Evolutionary conservation across 2,888 invertebrate species (phyloP), one percentile per base, ranked within the genome.

Genomic region (Drosophila trichaetosa): DNA sequence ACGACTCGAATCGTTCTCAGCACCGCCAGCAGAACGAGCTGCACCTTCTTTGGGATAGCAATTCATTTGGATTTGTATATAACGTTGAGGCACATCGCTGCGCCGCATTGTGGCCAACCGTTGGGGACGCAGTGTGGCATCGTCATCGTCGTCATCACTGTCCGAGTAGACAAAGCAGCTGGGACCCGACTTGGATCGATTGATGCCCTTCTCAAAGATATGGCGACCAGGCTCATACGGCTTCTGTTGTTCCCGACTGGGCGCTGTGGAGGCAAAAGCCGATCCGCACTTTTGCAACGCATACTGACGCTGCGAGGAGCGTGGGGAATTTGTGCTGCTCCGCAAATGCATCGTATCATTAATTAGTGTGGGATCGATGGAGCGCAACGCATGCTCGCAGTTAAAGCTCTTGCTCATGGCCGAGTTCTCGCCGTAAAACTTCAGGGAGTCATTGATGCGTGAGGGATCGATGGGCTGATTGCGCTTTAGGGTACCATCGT

Each of bases 391-490:
- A 61, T 92, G 90, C 74, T 93, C 93, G 70, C 93, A 93, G 76
- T 92, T 93, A 64, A 92, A 92, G 82, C 93, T 93, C 80, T 93
- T 93, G 80, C 93, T 94, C 93, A 93, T 93, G 16, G 87, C 91
- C 38, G 92, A 92, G 63, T 93, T 93, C 56, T 92, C 92, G 52
- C 93, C 93, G 64, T 94, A 94, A 4, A 94, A 81, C 70, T 94
- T 94, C 2, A 94, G 81, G 2, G 94, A 94, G 72, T 94, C 94
- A 66, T 94, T 93, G 70, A 94, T 94, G 46, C 94, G 90, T 24
- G 93, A 93, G 5, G 94, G 94, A 91, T 94, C 94, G 33, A 94
- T 93, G n/a, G 94, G 94, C 75, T 93, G 93, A 77, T 93, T 93
- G 4, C 91, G 91, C 81, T 94, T 94, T 2, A 94, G 74, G 2